Conservation (phyloP, 2,888 invertebrate species). For the Atethmia centrago region DNA sequence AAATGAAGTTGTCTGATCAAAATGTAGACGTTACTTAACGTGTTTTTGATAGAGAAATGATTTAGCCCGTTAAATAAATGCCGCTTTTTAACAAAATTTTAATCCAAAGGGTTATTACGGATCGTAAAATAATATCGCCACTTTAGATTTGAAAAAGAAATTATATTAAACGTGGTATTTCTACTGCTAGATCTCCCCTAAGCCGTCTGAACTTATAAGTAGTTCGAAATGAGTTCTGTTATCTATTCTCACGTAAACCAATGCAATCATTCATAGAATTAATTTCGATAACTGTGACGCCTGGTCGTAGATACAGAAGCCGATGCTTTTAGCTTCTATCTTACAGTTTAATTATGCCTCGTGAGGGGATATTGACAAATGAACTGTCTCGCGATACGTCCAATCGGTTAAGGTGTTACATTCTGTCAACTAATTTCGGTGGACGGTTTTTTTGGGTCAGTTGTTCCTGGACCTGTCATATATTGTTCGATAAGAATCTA, state of each 20-base stretch:
- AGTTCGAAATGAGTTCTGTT: slow-evolving; percentile 69
- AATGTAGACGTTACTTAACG: slow-evolving; percentile 81
- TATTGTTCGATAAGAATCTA: slow-evolving; percentile 77
- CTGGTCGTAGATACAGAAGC: slow-evolving; percentile 84
- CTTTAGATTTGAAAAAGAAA: slow-evolving; percentile 65
- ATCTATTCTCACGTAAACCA: slow-evolving; percentile 78
- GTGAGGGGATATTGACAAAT: slow-evolving; percentile 81
- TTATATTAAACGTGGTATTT: slow-evolving; percentile 56
- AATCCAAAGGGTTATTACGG: slow-evolving; percentile 68
- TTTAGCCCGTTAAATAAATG: slow-evolving; percentile 80
- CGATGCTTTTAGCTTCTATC: slow-evolving; percentile 87
- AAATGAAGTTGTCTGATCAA: slow-evolving; percentile 83
- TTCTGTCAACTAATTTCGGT: slow-evolving; percentile 70
- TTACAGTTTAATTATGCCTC: slow-evolving; percentile 79
- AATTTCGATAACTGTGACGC: slow-evolving; percentile 87
- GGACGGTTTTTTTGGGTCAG: slow-evolving; percentile 66
- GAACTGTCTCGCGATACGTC: slow-evolving; percentile 75
- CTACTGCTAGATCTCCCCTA: slow-evolving; percentile 57
- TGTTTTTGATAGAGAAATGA: slow-evolving; percentile 78
- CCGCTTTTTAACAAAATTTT: slow-evolving; percentile 65
- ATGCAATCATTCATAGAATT: slow-evolving; percentile 87
- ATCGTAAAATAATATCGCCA: slow-evolving; percentile 76
- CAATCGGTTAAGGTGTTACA: slow-evolving; percentile 78
- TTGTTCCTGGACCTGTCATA: slow-evolving; percentile 74
- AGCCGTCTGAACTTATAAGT: slow-evolving; percentile 63